A percentile compares a stretch with the other conserved stretches of the same genome.
Evolutionary conservation across 2,888 invertebrate species (phyloP).

Genomic region (Drosophila antonietae): DNA sequence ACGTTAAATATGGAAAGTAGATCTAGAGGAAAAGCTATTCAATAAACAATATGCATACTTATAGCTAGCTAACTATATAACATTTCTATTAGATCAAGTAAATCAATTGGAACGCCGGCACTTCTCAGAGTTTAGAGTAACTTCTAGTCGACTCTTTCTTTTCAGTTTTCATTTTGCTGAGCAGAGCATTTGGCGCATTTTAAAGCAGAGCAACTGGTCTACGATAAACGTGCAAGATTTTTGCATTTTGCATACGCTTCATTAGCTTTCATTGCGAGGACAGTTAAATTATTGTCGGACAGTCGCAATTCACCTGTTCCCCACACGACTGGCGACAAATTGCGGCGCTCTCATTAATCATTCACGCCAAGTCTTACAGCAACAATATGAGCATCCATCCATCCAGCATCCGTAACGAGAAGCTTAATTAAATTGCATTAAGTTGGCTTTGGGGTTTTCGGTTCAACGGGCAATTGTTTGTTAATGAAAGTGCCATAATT

Average conservation of each 20-base stretch:
- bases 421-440: slow-evolving; percentile 66
- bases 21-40: too few relatives aligned
- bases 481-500: slow-evolving; percentile 66
- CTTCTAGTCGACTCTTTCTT: background rate
- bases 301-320: slow-evolving; percentile 39
- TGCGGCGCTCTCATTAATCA: slow-evolving; percentile 51
- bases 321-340: slow-evolving; percentile 7
- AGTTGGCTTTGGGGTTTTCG: slow-evolving; percentile 35
- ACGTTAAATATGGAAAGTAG: too few relatives aligned
- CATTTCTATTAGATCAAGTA: too few relatives aligned
- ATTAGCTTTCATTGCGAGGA: slow-evolving; percentile 42
- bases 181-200: slow-evolving; percentile 6
- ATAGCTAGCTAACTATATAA: too few relatives aligned
- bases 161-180: slow-evolving; percentile 7
- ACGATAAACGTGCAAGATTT: background rate
- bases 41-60: too few relatives aligned
- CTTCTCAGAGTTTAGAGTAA: background rate
- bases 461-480: slow-evolving; percentile 45
- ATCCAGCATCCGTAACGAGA: slow-evolving; percentile 19
- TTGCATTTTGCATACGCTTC: slow-evolving; percentile 24
- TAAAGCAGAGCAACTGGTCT: background rate
- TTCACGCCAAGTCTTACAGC: slow-evolving; percentile 49
- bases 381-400: slow-evolving; percentile 13
- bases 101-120: background rate
- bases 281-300: slow-evolving; percentile 36